Base-by-base conservation (phyloP, 2,113 vertebrate species). In the Puntigrus tetrazona region DNA sequence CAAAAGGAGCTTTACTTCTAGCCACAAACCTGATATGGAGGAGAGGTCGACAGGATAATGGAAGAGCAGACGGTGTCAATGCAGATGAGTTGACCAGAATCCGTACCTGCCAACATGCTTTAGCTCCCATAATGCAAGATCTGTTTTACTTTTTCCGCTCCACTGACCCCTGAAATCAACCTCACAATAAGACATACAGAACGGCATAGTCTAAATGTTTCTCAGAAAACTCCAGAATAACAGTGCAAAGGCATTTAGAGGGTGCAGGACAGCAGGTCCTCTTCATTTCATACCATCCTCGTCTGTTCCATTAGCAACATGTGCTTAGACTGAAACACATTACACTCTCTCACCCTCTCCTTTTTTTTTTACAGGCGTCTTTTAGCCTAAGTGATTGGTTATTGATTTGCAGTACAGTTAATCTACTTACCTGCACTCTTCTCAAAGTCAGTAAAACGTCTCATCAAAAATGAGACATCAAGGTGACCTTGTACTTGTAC, bases 371-470 rank as follows among this genome's bases (percentile, higher is more conserved):
- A 74, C 87, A 57, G 41, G 78, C 22, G 69, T 91, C 88, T 86
- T 87, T 13, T 67, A 83, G 73, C 57, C 86, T 93, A 93, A 94
- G 93, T 92, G 92, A 94, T 94, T 94, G 91, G 86, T 89, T 93
- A 94, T 95, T 84, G 93, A 94, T 95, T 92, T 80, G 52, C 84
- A 87, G 82, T 90, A 82, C 86, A 85, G 86, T 81, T 93, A 94
- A 94, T 95, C 91, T 90, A 92, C 90, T 94, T 94, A 93, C 88
- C 87, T 91, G 90, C 77, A n/a, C 59, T 79, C 78, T 63, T 72
- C 84, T 78, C 55, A 72, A 73, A 69, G 88, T 85, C 86, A 90
- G 86, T 86, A 82, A 81, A 87, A 72, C 86, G 89, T 85, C 84
- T 82, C 22, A 81, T 50, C 16, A 83, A 83, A 82, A 52, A 47